Evolutionary conservation across 2,888 invertebrate species (phyloP).

Genomic region (Lasiommata megera): DNA sequence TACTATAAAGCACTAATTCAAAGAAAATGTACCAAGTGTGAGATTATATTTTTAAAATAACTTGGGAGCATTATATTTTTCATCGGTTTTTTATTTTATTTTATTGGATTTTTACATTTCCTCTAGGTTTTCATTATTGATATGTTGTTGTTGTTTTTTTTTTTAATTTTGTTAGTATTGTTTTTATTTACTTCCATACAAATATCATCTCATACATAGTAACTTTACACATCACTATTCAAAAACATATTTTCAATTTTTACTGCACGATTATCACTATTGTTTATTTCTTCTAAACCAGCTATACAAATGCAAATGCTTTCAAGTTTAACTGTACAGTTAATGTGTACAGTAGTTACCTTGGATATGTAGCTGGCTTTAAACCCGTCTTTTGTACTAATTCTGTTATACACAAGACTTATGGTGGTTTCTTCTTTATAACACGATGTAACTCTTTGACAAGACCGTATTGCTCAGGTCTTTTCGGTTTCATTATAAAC

Average conservation of each 20-base stretch:
- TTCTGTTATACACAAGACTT: not conserved
- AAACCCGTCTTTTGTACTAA: not conserved
- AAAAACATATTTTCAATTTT: conserved; percentile 22
- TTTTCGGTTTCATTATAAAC: no score
- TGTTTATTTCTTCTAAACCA: conserved; percentile 10
- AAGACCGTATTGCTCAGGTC: no score
- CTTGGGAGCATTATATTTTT: not conserved
- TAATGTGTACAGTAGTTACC: no score
- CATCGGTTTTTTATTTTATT: not conserved
- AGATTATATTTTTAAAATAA: conserved; percentile 22
- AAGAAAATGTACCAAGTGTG: conserved; percentile 16
- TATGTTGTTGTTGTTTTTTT: conserved; percentile 5
- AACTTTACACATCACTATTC: conserved; percentile 27
- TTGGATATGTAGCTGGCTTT: no score
- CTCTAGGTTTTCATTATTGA: not conserved
- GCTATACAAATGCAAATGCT: not conserved
- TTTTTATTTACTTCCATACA: conserved; percentile 22
- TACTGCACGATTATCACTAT: conserved; percentile 15
- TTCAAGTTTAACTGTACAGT: not conserved
- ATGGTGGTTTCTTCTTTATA: not conserved
- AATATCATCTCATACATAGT: conserved; percentile 33
- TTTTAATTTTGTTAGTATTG: not conserved
- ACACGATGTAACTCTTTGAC: no score
- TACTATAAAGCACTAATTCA: conserved; percentile 1
- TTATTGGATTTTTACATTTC: not conserved